Percentiles rank a stretch among this genome's conserved stretches.
Conservation (phyloP, 2,888 invertebrate genomes). For the Pollenia labialis region DNA sequence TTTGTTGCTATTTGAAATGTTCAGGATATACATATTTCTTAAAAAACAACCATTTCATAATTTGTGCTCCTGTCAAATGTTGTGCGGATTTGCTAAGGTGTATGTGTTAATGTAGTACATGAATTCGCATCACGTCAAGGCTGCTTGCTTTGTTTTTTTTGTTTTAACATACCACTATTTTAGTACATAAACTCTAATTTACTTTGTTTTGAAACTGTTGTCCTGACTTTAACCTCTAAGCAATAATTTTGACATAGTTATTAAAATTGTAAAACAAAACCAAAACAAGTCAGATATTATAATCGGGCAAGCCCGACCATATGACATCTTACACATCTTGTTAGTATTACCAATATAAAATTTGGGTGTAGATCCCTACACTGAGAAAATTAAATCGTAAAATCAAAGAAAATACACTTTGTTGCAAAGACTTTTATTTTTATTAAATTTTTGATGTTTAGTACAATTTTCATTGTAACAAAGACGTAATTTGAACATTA, state of each 20-base stretch:
- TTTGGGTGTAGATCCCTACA: too few relatives aligned
- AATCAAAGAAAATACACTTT: too few relatives aligned
- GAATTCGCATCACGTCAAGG: slow-evolving; percentile 25
- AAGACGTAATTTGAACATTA: too few relatives aligned
- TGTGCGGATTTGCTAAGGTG: not conserved
- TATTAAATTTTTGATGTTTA: too few relatives aligned
- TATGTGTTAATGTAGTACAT: not conserved
- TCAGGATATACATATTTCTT: not conserved
- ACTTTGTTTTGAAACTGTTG: not conserved
- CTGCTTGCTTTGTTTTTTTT: slow-evolving; percentile 34
- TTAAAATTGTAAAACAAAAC: slow-evolving; percentile 47
- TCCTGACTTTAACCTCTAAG: not conserved
- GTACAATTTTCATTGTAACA: too few relatives aligned
- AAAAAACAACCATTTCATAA: slow-evolving; percentile 36
- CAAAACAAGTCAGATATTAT: not conserved
- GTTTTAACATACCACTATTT: not conserved
- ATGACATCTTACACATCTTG: too few relatives aligned
- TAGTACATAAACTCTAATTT: not conserved
- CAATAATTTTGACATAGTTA: slow-evolving; percentile 22
- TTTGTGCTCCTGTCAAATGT: slow-evolving; percentile 35
- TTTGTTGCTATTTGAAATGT: not conserved
- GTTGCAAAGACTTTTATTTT: too few relatives aligned
- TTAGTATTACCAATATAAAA: too few relatives aligned
- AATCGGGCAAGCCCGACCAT: too few relatives aligned
- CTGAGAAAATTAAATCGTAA: too few relatives aligned